Conservation (phyloP, 2,113 vertebrate genomes). For the Cheilinus undulatus region DNA sequence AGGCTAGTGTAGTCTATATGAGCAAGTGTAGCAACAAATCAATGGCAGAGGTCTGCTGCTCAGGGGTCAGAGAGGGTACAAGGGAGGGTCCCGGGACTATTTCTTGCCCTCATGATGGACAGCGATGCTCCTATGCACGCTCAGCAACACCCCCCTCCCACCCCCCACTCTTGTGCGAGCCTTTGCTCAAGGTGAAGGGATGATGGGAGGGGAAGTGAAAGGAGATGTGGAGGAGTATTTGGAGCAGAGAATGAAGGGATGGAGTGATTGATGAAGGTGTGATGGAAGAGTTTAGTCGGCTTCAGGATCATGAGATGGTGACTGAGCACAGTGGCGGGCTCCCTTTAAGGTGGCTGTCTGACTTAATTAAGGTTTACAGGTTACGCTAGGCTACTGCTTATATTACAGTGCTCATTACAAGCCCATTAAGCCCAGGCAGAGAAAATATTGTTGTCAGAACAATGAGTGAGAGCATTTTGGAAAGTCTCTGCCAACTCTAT, state of each 20-base stretch:
- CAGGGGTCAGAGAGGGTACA: slow-evolving; percentile 70
- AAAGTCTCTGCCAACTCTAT: slow-evolving; percentile 53
- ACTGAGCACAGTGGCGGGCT: slow-evolving; percentile 55
- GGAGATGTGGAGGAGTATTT: slow-evolving; percentile 63
- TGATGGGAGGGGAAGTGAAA: slow-evolving; percentile 58
- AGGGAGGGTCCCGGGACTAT: slow-evolving; percentile 64
- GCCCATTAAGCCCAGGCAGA: slow-evolving; percentile 76
- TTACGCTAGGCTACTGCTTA: slow-evolving; percentile 78
- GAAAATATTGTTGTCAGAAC: slow-evolving; percentile 81
- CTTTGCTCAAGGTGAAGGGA: slow-evolving; percentile 70
- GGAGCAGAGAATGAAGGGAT: slow-evolving; percentile 57
- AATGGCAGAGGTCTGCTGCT: slow-evolving; percentile 68
- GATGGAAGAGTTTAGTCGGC: slow-evolving; percentile 47
- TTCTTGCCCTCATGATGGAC: slow-evolving; percentile 67
- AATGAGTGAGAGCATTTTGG: slow-evolving; percentile 67
- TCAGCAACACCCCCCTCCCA: slow-evolving; percentile 45
- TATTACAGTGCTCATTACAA: slow-evolving; percentile 82
- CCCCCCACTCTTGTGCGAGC: neutral
- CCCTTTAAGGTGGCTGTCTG: slow-evolving; percentile 78
- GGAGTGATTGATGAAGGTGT: slow-evolving; percentile 58
- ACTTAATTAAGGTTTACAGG: slow-evolving; percentile 85
- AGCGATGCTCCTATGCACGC: slow-evolving; percentile 35
- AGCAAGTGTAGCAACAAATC: slow-evolving; percentile 77
- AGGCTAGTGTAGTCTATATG: slow-evolving; percentile 60
- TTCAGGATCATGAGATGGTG: slow-evolving; percentile 62